Percentiles rank a stretch among this genome's conserved stretches.
Evolutionary conservation across 2,113 vertebrate genomes (phyloP).

Genomic region (Antechinus flavipes): DNA sequence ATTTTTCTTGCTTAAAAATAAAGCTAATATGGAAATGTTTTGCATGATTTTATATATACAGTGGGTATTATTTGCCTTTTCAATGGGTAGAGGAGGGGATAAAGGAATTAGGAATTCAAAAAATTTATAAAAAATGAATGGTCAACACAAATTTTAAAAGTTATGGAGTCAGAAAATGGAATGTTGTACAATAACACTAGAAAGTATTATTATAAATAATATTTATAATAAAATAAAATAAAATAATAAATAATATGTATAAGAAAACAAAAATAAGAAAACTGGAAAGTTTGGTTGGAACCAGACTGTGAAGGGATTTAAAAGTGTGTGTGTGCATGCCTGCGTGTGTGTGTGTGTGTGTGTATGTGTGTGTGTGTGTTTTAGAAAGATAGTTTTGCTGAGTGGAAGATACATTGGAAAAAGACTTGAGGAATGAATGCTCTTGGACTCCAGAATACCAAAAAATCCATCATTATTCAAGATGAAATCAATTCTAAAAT

Average conservation of each 20-base stretch:
- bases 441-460: too few relatives aligned
- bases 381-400: too few relatives aligned
- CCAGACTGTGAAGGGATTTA: neutral
- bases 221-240: too few relatives aligned
- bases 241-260: too few relatives aligned
- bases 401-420: too few relatives aligned
- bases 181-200: neutral
- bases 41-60: neutral
- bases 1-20: neutral
- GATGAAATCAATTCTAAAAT: too few relatives aligned
- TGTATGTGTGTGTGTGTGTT: too few relatives aligned
- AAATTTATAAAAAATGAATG: neutral
- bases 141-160: neutral
- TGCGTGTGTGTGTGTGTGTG: too few relatives aligned
- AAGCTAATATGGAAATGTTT: neutral
- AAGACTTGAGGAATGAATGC: too few relatives aligned
- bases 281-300: neutral
- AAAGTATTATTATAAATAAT: too few relatives aligned
- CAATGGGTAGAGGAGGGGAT: neutral
- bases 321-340: too few relatives aligned
- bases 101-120: neutral
- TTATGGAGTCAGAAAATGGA: neutral
- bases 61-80: neutral
- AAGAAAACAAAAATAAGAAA: neutral
- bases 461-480: too few relatives aligned